Conservation (phyloP, 2,888 invertebrate genomes). For the Aspidapion aeneum region DNA sequence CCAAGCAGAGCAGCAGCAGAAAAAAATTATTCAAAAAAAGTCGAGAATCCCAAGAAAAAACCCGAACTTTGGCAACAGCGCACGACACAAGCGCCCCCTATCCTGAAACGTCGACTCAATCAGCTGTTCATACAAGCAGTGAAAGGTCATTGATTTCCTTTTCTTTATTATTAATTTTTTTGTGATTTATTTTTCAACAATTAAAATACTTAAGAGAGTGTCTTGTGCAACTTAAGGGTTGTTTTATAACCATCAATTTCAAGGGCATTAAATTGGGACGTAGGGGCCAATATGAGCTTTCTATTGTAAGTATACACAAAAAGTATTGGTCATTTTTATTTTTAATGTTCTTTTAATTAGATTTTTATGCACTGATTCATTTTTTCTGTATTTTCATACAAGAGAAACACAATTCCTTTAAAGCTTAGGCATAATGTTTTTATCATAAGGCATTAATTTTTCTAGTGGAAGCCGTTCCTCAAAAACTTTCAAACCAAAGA, state of each 20-base stretch:
- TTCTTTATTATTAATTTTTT: not conserved
- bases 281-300: not conserved
- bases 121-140: not conserved
- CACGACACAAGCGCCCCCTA: no score
- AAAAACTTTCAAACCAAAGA: slow-evolving; percentile 98
- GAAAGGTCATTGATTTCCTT: not conserved
- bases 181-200: not conserved
- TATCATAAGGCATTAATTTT: slow-evolving; percentile 2
- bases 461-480: slow-evolving; percentile 85
- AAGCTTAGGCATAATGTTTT: not conserved
- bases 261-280: no score
- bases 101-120: no score
- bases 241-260: no score
- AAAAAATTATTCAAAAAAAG: no score
- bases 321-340: not conserved
- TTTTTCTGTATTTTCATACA: no score
- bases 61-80: no score
- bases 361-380: no score
- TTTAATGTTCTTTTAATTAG: not conserved
- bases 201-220: not conserved
- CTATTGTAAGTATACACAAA: not conserved
- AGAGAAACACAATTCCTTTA: not conserved
- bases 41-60: no score
- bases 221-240: not conserved
- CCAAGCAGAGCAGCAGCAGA: no score